Evolutionary conservation across 1,140 invertebrate species (phyloP).

Genomic region (Drosophila busckii): DNA sequence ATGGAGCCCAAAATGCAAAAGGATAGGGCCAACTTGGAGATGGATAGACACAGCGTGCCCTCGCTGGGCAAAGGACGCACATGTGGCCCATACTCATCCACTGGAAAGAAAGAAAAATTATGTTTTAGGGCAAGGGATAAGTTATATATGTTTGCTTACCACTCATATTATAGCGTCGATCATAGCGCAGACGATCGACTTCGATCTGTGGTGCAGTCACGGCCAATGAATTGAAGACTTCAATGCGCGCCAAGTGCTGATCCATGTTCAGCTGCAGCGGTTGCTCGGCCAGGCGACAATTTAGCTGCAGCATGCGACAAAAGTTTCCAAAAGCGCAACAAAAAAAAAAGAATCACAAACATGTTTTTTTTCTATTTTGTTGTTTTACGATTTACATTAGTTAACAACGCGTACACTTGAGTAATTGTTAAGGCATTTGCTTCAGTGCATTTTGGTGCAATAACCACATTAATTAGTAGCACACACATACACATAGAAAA

Average conservation of each 20-base stretch:
- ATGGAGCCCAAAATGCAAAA: slow-evolving; percentile 85
- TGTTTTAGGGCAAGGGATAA: no score
- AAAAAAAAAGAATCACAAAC: no score
- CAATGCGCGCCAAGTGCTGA: slow-evolving; percentile 82
- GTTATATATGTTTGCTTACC: slow-evolving; percentile 42
- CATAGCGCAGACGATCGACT: slow-evolving; percentile 80
- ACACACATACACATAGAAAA: slow-evolving; percentile 31
- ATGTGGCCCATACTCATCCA: slow-evolving; percentile 67
- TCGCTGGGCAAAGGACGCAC: slow-evolving; percentile 51
- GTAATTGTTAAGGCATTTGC: slow-evolving; percentile 13
- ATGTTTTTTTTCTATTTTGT: no score
- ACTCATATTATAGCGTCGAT: slow-evolving; percentile 72
- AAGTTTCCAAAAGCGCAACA: no score
- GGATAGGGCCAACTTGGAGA: slow-evolving; percentile 85
- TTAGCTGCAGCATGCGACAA: slow-evolving; percentile 55
- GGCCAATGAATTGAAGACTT: slow-evolving; percentile 88
- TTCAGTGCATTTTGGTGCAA: slow-evolving; percentile 70
- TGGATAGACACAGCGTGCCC: slow-evolving; percentile 83
- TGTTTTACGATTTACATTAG: no score
- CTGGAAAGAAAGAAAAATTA: slow-evolving; percentile 33
- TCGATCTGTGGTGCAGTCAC: slow-evolving; percentile 88
- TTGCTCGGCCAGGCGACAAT: slow-evolving; percentile 70
- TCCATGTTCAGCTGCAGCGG: slow-evolving; percentile 46
- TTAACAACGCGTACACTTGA: no score
- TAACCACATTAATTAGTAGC: slow-evolving; percentile 73